Evolutionary conservation across 2,888 invertebrate genomes (phyloP).

Genomic region (Mactromeris polynyma): DNA sequence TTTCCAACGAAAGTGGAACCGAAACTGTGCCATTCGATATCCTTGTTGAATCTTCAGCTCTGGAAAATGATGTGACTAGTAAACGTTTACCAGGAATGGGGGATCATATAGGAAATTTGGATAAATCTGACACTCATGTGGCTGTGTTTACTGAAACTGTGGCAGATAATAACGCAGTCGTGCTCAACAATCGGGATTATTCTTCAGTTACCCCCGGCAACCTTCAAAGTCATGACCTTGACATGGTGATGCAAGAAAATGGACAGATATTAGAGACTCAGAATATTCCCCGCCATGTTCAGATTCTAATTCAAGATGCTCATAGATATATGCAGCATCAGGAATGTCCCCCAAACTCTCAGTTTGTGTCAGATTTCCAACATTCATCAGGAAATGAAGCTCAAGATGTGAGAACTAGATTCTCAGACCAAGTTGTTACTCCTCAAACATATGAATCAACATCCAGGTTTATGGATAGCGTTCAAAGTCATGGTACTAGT

Average conservation of each 20-base stretch:
- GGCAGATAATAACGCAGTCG: background rate
- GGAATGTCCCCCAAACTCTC: background rate
- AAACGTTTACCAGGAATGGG: constrained; percentile 4
- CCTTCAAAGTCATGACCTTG: constrained; percentile 30
- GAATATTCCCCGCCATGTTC: constrained; percentile 51
- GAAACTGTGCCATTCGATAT: constrained; percentile 21
- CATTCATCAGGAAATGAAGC: background rate
- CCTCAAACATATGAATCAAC: constrained; percentile 16
- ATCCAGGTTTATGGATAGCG: background rate
- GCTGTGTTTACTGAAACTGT: constrained; percentile 15
- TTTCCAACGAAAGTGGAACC: background rate
- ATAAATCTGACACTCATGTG: background rate
- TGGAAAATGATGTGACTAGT: constrained; percentile 16
- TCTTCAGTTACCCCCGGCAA: constrained; percentile 12
- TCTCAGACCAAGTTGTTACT: background rate
- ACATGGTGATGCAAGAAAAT: constrained; percentile 32
- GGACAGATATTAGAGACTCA: constrained; percentile 36
- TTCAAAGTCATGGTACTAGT: background rate
- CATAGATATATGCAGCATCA: constrained; percentile 32
- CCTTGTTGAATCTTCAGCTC: constrained; percentile 12
- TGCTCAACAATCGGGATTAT: constrained; percentile 31
- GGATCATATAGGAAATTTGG: constrained; percentile 23
- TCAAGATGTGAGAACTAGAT: constrained; percentile 19
- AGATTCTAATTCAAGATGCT: constrained; percentile 47
- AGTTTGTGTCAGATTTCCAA: constrained; percentile 25